Evolutionary conservation across 2,113 vertebrate species (phyloP), one percentile per base, ranked within the genome.

Genomic region (Rhegmatorhina hoffmannsi): DNA sequence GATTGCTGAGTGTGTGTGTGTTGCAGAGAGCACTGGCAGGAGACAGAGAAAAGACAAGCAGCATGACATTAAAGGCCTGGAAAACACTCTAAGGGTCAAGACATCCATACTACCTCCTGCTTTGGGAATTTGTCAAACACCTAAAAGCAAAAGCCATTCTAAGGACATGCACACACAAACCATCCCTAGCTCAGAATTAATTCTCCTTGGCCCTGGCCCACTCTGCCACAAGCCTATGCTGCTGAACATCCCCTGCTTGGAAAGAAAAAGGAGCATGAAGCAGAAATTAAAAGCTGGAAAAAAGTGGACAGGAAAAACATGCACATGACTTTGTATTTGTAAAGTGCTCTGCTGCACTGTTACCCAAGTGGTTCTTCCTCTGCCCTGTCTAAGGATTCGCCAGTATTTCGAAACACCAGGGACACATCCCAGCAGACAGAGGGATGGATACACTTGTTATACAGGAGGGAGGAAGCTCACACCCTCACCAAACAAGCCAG

Each of bases 41-140:
- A 87, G 26, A 25, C 2, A 0, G 21, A 62, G 74, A 17, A 78
- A 63, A 11, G 0, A 0, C 23, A 38, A 85, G 81, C 29, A 55
- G 52, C 73, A 38, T 20, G 33, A 8, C 3, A 36, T 44, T 72
- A 68, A 52, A 20, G 29, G 52, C 23, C 56, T 79, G 34, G 62
- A 75, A 84, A 91, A 85, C 25, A 73, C 18, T 9, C 1, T 3
- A 7, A 63, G 6, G 3, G 1, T 24, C 33, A 64, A 84, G 20
- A n/a, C 13, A 29, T 10, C 38, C 26, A 8, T 34, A 20, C 7
- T 59, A 25, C 34, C 29, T 75, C 9, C 58, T 72, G 12, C 13
- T 72, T 43, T 52, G 44, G 14, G 49, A 68, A 44, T 83, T 60
- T 90, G 47, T 72, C 62, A 60, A 75, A 34, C 8, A 43, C 11